Percentiles rank a stretch among this genome's conserved stretches.
Evolutionary conservation across 1,140 invertebrate genomes (phyloP).

Genomic region (Ladona fulva): DNA sequence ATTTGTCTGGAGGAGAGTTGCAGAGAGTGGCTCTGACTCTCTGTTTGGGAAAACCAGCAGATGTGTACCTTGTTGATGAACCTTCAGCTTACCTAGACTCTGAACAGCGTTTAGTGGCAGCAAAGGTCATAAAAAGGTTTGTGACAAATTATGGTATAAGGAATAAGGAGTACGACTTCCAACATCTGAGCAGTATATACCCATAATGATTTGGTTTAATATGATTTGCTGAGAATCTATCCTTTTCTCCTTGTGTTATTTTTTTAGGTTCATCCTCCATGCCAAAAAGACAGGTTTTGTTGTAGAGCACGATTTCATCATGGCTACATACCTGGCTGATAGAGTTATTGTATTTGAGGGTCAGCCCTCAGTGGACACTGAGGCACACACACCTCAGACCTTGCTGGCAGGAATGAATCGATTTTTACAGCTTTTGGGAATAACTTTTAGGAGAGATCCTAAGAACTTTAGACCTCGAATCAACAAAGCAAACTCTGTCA

Average conservation of each 20-base stretch:
- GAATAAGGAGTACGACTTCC: too few relatives aligned
- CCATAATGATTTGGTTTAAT: too few relatives aligned
- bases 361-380: constrained; percentile 74
- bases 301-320: constrained; percentile 99
- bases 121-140: constrained; percentile 96
- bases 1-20: constrained; percentile 98
- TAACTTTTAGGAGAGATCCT: constrained; percentile 96
- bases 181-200: too few relatives aligned
- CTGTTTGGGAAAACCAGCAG: constrained; percentile 96
- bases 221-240: too few relatives aligned
- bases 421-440: constrained; percentile 92
- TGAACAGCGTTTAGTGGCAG: constrained; percentile 98
- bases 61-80: constrained; percentile 98
- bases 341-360: constrained; percentile 99
- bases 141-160: constrained; percentile 18
- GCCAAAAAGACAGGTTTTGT: constrained; percentile 99
- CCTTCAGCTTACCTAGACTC: constrained; percentile 99
- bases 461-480: constrained; percentile 98
- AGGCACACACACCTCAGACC: constrained; percentile 86
- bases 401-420: constrained; percentile 96
- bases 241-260: constrained; percentile 18
- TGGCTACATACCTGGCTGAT: constrained; percentile 99
- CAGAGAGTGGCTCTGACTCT: constrained; percentile 93
- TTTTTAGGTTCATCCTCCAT: constrained; percentile 88
- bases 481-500: constrained; percentile 94